These are phyloP conservation scores for Desmophyllum pertusum DNA, from an alignment of 92 coral and sea anemone species.

Conservation along the genomic window DNA sequence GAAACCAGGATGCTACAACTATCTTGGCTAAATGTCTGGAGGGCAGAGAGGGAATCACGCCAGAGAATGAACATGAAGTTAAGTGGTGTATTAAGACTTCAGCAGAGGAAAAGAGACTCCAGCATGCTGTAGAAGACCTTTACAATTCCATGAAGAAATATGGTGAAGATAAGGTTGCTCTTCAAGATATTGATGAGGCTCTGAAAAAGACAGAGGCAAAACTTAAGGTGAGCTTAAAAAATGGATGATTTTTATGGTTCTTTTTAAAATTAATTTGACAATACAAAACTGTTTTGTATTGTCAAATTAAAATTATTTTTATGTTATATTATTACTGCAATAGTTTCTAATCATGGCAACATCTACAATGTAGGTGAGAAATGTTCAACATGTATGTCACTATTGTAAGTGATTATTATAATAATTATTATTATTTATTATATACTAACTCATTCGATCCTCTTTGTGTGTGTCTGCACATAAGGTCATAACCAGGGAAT, in stretches of 20 bases:
- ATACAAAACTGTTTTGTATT: background rate
- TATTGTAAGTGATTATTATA: too few species aligned
- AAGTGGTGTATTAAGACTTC: conserved; percentile 68
- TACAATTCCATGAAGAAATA: conserved; percentile 67
- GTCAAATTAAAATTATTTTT: background rate
- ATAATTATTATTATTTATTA: too few species aligned
- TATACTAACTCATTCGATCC: too few species aligned
- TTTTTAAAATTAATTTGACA: background rate
- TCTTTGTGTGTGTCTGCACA: too few species aligned
- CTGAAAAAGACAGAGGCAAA: conserved; percentile 58
- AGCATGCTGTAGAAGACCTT: conserved; percentile 64
- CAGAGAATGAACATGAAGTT: conserved; percentile 58
- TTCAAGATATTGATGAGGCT: conserved; percentile 75
- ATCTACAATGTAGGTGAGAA: too few species aligned
- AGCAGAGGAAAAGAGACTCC: conserved; percentile 60
- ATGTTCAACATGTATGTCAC: too few species aligned
- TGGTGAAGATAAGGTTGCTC: conserved; percentile 63
- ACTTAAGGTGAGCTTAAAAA: conserved; percentile 36
- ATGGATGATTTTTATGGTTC: too few species aligned
- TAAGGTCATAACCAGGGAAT: too few species aligned
- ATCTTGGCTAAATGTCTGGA: conserved; percentile 57
- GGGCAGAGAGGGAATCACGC: conserved; percentile 60
- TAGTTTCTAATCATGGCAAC: too few species aligned
- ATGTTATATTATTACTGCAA: too few species aligned
- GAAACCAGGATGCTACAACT: conserved; percentile 71